phyloP scores from a whole-genome alignment of 2,888 invertebrate genomes.

The Dynastes hyllus region DNA sequence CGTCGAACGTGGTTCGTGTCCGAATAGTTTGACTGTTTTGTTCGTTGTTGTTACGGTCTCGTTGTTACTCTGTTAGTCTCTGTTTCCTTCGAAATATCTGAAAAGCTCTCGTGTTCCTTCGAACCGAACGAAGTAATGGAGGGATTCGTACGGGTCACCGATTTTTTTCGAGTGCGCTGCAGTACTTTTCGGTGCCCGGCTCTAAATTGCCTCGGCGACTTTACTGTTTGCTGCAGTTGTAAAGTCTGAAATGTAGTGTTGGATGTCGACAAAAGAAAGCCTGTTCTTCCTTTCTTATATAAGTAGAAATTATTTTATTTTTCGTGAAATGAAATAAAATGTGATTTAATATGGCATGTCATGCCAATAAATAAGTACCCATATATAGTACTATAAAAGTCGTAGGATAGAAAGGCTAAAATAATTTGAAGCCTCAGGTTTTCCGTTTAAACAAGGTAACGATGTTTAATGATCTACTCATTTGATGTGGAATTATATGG shows the following conservation, averaged over 20 bases:
- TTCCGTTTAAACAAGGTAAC: too few species aligned
- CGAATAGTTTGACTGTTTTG: constrained; percentile 9
- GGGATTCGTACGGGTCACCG: neutral
- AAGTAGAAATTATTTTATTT: neutral
- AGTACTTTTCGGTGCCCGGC: constrained; percentile 12
- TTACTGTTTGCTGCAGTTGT: neutral
- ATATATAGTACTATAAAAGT: too few species aligned
- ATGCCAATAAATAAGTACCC: too few species aligned
- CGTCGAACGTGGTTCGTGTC: constrained; percentile 4
- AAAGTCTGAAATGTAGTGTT: neutral
- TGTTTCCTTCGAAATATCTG: neutral
- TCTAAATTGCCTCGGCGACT: constrained; percentile 3
- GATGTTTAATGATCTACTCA: too few species aligned
- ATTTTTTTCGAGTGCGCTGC: constrained; percentile 9
- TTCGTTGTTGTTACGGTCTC: constrained; percentile 1
- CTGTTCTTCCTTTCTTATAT: neutral
- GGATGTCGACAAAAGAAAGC: neutral
- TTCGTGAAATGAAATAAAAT: neutral
- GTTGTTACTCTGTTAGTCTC: neutral
- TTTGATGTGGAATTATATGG: too few species aligned
- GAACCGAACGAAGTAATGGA: neutral
- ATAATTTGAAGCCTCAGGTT: too few species aligned
- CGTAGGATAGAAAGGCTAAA: too few species aligned
- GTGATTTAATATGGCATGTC: too few species aligned
- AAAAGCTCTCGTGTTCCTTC: neutral